phyloP scores from a whole-genome alignment of 1,140 invertebrate genomes.

The Plodia interpunctella region DNA sequence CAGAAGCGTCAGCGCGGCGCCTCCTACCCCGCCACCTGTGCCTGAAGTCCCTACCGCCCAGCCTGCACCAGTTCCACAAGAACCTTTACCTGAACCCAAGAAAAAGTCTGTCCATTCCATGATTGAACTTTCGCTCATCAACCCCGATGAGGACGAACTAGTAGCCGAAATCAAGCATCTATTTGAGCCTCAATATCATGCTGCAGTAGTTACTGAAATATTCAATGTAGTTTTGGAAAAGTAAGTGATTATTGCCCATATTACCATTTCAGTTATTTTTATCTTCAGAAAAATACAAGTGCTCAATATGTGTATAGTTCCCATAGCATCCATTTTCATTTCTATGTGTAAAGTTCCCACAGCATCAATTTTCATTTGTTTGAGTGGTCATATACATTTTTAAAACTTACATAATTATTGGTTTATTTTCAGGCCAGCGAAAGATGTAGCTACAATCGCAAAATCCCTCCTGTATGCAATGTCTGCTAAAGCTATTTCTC shows the following conservation, averaged over 20 bases:
- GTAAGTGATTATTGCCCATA: constrained; percentile 27
- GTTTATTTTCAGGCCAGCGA: constrained; percentile 42
- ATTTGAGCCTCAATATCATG: constrained; percentile 44
- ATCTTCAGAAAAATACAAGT: too few relatives aligned
- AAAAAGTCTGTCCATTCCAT: constrained; percentile 46
- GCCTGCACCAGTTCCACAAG: constrained; percentile 29
- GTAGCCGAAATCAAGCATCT: constrained; percentile 41
- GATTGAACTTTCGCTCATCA: constrained; percentile 44
- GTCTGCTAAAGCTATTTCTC: constrained; percentile 41
- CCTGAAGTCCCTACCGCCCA: constrained; percentile 14
- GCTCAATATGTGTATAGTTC: too few relatives aligned
- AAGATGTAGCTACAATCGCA: constrained; percentile 40
- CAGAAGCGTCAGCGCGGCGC: constrained; percentile 29
- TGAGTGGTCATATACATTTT: too few relatives aligned
- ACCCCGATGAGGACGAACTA: constrained; percentile 44
- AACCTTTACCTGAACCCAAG: constrained; percentile 43
- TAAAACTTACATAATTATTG: not conserved
- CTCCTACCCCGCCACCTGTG: constrained; percentile 18
- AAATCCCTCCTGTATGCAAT: constrained; percentile 47
- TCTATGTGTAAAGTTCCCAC: too few relatives aligned
- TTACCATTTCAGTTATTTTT: not conserved
- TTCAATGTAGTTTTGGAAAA: constrained; percentile 53
- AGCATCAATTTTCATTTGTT: too few relatives aligned
- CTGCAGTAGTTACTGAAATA: constrained; percentile 55
- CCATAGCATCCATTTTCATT: too few relatives aligned